phyloP scores from a whole-genome alignment of 2,888 invertebrate genomes.

The Cerceris ruficornis region DNA sequence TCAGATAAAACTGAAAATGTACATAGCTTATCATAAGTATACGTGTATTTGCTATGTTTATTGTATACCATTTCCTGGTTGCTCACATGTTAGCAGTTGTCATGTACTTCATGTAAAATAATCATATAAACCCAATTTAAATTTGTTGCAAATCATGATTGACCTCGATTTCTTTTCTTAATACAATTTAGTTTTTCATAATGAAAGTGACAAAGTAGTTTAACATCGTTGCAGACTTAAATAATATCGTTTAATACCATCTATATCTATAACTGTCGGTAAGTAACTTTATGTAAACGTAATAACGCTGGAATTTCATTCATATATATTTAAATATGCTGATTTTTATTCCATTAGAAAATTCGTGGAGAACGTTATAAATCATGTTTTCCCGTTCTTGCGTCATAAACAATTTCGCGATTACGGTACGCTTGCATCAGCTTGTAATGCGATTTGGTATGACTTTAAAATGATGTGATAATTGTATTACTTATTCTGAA shows the following conservation, averaged over 20 bases:
- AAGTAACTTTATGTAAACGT: neutral
- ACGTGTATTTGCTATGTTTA: conserved; percentile 37
- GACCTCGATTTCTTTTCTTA: conserved; percentile 14
- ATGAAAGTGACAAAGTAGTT: neutral
- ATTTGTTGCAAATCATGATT: conserved; percentile 25
- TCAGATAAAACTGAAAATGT: conserved; percentile 42
- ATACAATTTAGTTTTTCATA: neutral
- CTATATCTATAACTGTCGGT: neutral
- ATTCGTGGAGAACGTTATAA: too few relatives aligned
- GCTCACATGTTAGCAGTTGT: conserved; percentile 22
- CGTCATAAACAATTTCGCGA: too few relatives aligned
- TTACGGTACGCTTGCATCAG: too few relatives aligned
- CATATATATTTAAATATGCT: too few relatives aligned
- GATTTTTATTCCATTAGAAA: too few relatives aligned
- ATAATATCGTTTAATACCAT: neutral
- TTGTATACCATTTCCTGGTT: conserved; percentile 17
- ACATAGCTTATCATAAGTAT: conserved; percentile 49
- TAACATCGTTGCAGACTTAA: too few relatives aligned
- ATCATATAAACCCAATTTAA: conserved; percentile 42
- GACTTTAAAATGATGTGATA: too few relatives aligned
- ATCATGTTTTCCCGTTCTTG: too few relatives aligned
- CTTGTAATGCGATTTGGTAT: too few relatives aligned
- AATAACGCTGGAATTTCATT: too few relatives aligned
- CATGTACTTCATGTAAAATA: conserved; percentile 48
- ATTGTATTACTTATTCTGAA: too few relatives aligned